These are phyloP conservation scores for Nemurella pictetii DNA, from an alignment of 2,888 invertebrate species.

Conservation along the genomic window DNA sequence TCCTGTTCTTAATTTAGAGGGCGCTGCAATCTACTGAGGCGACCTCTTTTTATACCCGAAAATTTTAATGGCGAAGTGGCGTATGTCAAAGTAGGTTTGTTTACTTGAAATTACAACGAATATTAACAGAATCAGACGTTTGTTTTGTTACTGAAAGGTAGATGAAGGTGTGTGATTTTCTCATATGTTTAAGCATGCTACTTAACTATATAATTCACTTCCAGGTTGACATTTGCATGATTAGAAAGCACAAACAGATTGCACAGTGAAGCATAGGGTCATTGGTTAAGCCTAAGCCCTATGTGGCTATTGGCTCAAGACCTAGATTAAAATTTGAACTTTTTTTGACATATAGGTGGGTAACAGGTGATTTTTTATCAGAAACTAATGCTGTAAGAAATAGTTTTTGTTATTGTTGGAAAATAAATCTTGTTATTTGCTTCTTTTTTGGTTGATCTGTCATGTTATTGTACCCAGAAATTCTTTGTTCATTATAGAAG, in stretches of 20 bases:
- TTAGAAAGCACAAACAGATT: conserved; percentile 31
- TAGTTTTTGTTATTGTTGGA: not conserved
- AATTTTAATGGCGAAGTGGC: conserved; percentile 62
- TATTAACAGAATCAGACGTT: conserved; percentile 32
- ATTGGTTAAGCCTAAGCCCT: not conserved
- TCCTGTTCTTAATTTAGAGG: not conserved
- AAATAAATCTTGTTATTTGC: not conserved
- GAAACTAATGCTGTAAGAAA: not conserved
- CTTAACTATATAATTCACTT: not conserved
- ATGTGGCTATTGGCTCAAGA: not conserved
- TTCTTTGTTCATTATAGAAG: not conserved
- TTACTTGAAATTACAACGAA: conserved; percentile 56
- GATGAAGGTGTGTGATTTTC: conserved; percentile 62
- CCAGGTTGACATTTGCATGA: not conserved
- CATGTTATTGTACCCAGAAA: not conserved
- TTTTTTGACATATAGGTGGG: not conserved
- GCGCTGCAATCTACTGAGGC: not conserved
- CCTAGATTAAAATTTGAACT: not conserved
- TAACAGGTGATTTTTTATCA: not conserved
- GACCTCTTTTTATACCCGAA: conserved; percentile 19
- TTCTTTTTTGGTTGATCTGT: not conserved
- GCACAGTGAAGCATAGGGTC: conserved; percentile 16
- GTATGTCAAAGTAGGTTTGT: conserved; percentile 70
- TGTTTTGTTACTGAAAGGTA: conserved; percentile 57
- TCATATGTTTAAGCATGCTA: conserved; percentile 34